Evolutionary conservation across 2,888 invertebrate species (phyloP), one percentile per base, ranked within the genome.

Genomic region (Dromius quadrimaculatus): DNA sequence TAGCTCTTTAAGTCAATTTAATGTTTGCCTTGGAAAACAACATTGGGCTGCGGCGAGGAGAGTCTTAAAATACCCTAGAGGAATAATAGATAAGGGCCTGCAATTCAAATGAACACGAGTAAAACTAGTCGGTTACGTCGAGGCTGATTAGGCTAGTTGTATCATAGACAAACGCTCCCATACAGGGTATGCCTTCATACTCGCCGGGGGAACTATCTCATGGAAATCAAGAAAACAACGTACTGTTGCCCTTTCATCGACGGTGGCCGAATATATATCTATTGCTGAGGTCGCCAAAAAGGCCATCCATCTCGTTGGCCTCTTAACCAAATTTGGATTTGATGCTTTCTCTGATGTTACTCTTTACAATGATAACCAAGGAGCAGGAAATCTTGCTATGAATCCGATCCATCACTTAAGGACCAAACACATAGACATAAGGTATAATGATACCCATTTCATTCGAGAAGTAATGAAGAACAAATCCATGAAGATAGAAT

Each of bases 151-250:
- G 72, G 71, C 45, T 15, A 47, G 63, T 9, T 63, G 71, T 34
- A 50, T 22, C 5, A 8, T 28, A 8, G 28, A 28, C 28, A 28
- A 8, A 28, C 28, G 28, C 3, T 28, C 28, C 28, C 8, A 36
- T 71, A 32, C 11, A 63, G 70, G n/a, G 65, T 65, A 2, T 71
- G 57, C 22, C 15, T 73, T 66, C 13, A 57, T 28, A 1, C n/a
- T 73, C 3, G 73, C 70, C 1, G 38, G 50, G 0, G 64, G 43
- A 9, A 34, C 41, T 0, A n/a, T 75, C 1, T 62, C 73, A 9
- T 75, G 74, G 71, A 66, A 73, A 20, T 71, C 70, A 0, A 38
- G 71, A 2, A 74, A 74, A 13, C 74, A 74, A 1, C 68, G 71
- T 0, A 47, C 72, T 0, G 73, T 74, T 1, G 72, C 72, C n/a